phyloP scores from a whole-genome alignment of 2,888 invertebrate genomes.

The Melikaiella ostensackeni region DNA sequence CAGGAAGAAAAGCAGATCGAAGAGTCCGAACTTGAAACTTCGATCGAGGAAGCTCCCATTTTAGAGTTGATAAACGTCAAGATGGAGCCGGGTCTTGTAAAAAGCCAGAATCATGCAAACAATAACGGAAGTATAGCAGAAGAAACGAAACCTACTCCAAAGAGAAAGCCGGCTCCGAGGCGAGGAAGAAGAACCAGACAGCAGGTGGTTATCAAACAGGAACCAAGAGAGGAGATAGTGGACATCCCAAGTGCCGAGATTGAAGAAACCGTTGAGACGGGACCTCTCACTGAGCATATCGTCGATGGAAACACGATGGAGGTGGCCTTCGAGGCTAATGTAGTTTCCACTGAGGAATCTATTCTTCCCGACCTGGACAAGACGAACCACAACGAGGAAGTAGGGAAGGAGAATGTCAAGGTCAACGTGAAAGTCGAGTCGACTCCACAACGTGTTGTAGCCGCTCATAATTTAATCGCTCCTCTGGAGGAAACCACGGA shows the following conservation, averaged over 20 bases:
- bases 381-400: slow-evolving; percentile 58
- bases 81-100: slow-evolving; percentile 57
- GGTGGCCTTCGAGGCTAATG: slow-evolving; percentile 70
- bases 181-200: slow-evolving; percentile 56
- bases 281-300: slow-evolving; percentile 54
- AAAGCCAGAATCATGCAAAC: slow-evolving; percentile 63
- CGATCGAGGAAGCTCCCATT: not conserved
- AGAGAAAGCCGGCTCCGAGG: slow-evolving; percentile 38
- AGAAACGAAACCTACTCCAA: slow-evolving; percentile 58
- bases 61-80: slow-evolving; percentile 53
- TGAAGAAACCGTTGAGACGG: slow-evolving; percentile 42
- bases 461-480: slow-evolving; percentile 69
- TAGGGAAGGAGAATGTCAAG: slow-evolving; percentile 50
- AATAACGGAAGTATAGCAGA: slow-evolving; percentile 67
- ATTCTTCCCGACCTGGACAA: slow-evolving; percentile 68
- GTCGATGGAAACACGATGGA: slow-evolving; percentile 69
- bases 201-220: slow-evolving; percentile 63
- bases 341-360: slow-evolving; percentile 65
- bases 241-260: slow-evolving; percentile 40
- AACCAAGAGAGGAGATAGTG: slow-evolving; percentile 57
- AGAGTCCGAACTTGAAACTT: not conserved
- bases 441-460: slow-evolving; percentile 59
- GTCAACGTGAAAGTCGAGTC: slow-evolving; percentile 73
- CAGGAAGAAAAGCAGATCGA: slow-evolving; percentile 43
- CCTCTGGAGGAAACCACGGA: slow-evolving; percentile 77